phyloP scores from a whole-genome alignment of 2,113 vertebrate genomes.

The Tor tambroides region DNA sequence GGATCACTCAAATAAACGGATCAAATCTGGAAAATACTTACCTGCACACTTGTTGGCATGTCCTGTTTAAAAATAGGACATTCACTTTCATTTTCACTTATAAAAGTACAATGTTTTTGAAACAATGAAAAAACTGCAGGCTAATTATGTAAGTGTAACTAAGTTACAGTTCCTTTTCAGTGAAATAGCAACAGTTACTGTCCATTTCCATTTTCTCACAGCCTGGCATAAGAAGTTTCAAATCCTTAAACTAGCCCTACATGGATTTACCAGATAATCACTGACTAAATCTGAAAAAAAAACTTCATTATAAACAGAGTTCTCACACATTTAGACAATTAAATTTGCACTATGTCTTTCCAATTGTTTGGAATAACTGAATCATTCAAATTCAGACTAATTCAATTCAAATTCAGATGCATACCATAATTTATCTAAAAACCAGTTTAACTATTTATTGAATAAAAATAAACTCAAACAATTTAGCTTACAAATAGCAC shows the following conservation, averaged over 20 bases:
- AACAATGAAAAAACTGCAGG: not conserved
- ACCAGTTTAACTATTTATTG: too few species aligned
- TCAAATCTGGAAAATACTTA: not conserved
- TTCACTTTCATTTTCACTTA: not conserved
- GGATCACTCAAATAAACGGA: not conserved
- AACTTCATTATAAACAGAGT: not conserved
- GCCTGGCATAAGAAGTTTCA: not conserved
- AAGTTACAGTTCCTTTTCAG: not conserved
- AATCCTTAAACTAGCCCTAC: not conserved
- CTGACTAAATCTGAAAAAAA: not conserved
- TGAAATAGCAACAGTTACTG: not conserved
- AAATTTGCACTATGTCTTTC: too few species aligned
- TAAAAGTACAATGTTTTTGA: constrained; percentile 3
- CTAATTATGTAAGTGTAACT: not conserved
- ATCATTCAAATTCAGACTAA: too few species aligned
- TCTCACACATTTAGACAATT: too few species aligned
- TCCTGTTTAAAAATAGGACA: not conserved
- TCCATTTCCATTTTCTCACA: not conserved
- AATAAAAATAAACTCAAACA: too few species aligned
- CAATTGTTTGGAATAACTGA: not conserved
- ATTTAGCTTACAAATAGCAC: too few species aligned
- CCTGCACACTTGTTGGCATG: not conserved
- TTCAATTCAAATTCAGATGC: not conserved
- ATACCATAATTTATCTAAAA: too few species aligned
- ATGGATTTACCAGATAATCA: not conserved